phyloP scores from a whole-genome alignment of 2,113 vertebrate species.

The Menura novaehollandiae region DNA sequence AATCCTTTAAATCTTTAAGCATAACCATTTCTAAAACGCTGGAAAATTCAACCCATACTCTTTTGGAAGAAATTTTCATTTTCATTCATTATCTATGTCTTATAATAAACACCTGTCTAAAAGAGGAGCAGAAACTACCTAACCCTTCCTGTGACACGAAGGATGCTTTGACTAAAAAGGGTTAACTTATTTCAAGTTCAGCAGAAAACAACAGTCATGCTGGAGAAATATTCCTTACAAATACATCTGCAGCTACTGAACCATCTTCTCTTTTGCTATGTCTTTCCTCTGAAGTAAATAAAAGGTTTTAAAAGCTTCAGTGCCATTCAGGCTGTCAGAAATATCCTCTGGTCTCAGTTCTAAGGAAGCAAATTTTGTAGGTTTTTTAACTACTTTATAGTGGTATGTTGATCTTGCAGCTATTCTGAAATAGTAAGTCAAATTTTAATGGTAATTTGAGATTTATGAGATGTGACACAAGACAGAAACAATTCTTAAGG shows the following conservation, averaged over 20 bases:
- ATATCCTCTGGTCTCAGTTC: background rate
- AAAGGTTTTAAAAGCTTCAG: background rate
- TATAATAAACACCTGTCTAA: background rate
- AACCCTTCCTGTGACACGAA: background rate
- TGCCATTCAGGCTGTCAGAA: background rate
- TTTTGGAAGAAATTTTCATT: background rate
- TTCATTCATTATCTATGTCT: background rate
- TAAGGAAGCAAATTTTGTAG: background rate
- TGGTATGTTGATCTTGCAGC: background rate
- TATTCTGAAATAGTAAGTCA: background rate
- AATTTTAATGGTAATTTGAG: constrained; percentile 29
- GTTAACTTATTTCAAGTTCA: background rate
- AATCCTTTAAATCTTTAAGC: background rate
- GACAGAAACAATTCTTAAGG: constrained; percentile 19
- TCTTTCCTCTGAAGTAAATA: background rate
- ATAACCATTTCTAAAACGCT: background rate
- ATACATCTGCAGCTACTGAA: background rate
- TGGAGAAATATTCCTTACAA: background rate
- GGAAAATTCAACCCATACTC: background rate
- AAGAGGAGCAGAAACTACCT: background rate
- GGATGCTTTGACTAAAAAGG: background rate
- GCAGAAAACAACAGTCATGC: background rate
- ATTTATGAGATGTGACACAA: constrained; percentile 25
- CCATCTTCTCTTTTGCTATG: background rate
- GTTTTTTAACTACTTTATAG: background rate